Conservation (phyloP, 2,888 invertebrate genomes). For the Molorchus minor region DNA sequence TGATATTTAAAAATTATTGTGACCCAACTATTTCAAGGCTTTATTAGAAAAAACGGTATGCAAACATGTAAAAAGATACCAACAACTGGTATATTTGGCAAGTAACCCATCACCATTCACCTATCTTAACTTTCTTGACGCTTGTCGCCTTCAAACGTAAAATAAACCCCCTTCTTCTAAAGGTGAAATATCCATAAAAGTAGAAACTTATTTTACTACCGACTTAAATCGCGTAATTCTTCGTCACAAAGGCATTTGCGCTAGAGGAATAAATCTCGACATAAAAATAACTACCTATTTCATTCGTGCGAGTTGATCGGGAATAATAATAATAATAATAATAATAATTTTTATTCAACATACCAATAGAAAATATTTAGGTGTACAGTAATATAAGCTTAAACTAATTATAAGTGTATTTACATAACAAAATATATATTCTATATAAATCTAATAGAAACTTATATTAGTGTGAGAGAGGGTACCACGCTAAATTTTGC, state of each 20-base stretch:
- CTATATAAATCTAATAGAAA: neutral
- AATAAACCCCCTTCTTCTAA: neutral
- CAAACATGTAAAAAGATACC: neutral
- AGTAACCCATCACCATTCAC: too few relatives aligned
- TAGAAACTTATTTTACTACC: conserved; percentile 13
- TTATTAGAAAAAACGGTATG: neutral
- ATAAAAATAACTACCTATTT: conserved; percentile 18
- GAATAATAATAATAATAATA: too few relatives aligned
- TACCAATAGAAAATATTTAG: conserved; percentile 8
- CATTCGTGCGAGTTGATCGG: conserved; percentile 4
- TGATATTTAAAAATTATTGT: neutral
- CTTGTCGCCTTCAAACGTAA: neutral
- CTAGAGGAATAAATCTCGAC: conserved; percentile 1
- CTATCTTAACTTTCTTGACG: too few relatives aligned
- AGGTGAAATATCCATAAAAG: conserved; percentile 7
- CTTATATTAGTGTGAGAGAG: neutral
- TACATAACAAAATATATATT: neutral
- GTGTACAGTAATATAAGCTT: neutral
- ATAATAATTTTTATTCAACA: too few relatives aligned
- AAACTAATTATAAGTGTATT: neutral
- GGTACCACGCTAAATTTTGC: neutral
- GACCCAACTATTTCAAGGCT: neutral
- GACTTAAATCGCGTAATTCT: neutral
- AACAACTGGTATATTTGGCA: neutral
- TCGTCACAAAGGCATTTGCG: neutral